Base-by-base conservation (phyloP, 2,888 invertebrate species). In the Tillus elongatus region DNA sequence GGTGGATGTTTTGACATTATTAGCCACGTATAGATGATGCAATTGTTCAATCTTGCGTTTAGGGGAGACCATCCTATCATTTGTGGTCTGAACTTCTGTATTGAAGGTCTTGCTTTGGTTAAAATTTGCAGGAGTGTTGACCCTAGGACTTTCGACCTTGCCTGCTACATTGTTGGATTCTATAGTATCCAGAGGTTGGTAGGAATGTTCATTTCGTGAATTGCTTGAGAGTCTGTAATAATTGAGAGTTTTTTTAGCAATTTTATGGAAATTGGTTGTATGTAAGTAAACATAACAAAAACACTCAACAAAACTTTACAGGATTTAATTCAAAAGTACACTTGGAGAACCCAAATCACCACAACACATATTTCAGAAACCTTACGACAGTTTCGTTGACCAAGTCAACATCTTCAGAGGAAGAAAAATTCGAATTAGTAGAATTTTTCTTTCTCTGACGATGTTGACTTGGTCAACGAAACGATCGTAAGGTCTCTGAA, bases 211-310 rank as follows among this genome's bases (percentile, higher is more conserved):
- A 6, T 52, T 59, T 39, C 67, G 58, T 12, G 68, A 61, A 46
- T 71, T 72, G 35, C 69, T 71, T 15, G 72, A 70, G 30, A 72
- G 67, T 52, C 73, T 73, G 56, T 15, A 60, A 59, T 28, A 32
- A 40, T 35, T 6, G 6, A 11, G 13, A 10, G 29, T 4, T 9
- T 29, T 29, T n/a, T n/a, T n/a, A n/a, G n/a, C n/a, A n/a, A n/a
- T n/a, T n/a, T n/a, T n/a, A n/a, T n/a, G n/a, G n/a, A n/a, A n/a
- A n/a, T n/a, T n/a, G n/a, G n/a, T n/a, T n/a, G n/a, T n/a, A n/a
- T n/a, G n/a, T n/a, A n/a, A n/a, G n/a, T n/a, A n/a, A n/a, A n/a
- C n/a, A n/a, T n/a, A n/a, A n/a, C n/a, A n/a, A n/a, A n/a, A n/a
- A n/a, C n/a, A n/a, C n/a, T n/a, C n/a, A n/a, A n/a, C n/a, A n/a